A percentile compares a stretch with the other conserved stretches of the same genome.
Evolutionary conservation across 2,888 invertebrate species (phyloP).

Genomic region (Orchestes rusci): DNA sequence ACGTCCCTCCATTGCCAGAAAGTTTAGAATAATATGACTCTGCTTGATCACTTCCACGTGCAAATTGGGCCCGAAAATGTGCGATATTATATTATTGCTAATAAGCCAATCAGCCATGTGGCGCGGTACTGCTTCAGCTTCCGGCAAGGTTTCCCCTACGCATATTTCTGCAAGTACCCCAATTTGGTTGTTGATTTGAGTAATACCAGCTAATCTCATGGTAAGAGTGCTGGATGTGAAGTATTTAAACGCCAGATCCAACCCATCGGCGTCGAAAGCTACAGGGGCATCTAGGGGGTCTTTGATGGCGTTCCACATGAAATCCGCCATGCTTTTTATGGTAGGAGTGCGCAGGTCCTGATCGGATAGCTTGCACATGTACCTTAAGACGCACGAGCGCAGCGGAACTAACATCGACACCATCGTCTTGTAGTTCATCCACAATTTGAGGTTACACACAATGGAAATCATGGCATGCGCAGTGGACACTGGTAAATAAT

Average conservation of each 20-base stretch:
- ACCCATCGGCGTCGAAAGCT: constrained; percentile 82
- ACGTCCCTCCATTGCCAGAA: constrained; percentile 85
- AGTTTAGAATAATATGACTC: constrained; percentile 87
- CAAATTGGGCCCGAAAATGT: constrained; percentile 94
- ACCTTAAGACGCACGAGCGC: constrained; percentile 77
- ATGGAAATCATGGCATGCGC: constrained; percentile 90
- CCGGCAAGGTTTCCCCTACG: constrained; percentile 78
- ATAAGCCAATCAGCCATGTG: constrained; percentile 84
- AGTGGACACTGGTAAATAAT: constrained; percentile 73
- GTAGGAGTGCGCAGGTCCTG: constrained; percentile 83
- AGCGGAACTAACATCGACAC: constrained; percentile 83
- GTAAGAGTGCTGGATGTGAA: constrained; percentile 91
- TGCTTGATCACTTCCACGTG: constrained; percentile 96
- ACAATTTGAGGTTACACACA: constrained; percentile 86
- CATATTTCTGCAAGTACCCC: constrained; percentile 86
- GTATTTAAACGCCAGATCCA: constrained; percentile 91
- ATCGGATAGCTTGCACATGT: constrained; percentile 90
- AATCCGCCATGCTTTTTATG: constrained; percentile 90
- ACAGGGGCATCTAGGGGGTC: constrained; percentile 82
- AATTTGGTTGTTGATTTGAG: constrained; percentile 91
- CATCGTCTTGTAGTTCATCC: constrained; percentile 88
- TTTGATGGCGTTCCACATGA: constrained; percentile 93
- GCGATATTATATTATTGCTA: constrained; percentile 82
- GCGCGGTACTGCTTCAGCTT: constrained; percentile 78
- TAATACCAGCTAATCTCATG: constrained; percentile 83